Evolutionary conservation across 2,113 vertebrate genomes (phyloP).

Genomic region (human (Homo sapiens)): GRCh38 chr2:195306001-195306500

Average conservation of each 20-base stretch:
- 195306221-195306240: background rate
- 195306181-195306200: background rate
- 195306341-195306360: background rate
- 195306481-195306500: conserved; percentile 49
- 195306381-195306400: conserved; percentile 36
- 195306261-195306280: conserved; percentile 5
- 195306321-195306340: background rate
- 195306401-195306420: background rate
- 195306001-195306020: conserved; percentile 23
- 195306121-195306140: conserved; percentile 18
- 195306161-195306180: background rate
- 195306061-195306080: background rate
- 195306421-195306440: conserved; percentile 31
- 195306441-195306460: conserved; percentile 22
- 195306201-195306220: conserved; percentile 35
- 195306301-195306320: background rate
- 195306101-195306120: background rate
- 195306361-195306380: background rate
- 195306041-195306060: background rate
- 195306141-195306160: conserved; percentile 21
- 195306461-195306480: background rate
- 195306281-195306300: background rate
- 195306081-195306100: conserved; percentile 25
- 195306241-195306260: conserved; percentile 35
- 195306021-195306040: conserved; percentile 44